Base-by-base conservation (phyloP, 2,113 vertebrate species). In the Atractosteus spatula region DNA sequence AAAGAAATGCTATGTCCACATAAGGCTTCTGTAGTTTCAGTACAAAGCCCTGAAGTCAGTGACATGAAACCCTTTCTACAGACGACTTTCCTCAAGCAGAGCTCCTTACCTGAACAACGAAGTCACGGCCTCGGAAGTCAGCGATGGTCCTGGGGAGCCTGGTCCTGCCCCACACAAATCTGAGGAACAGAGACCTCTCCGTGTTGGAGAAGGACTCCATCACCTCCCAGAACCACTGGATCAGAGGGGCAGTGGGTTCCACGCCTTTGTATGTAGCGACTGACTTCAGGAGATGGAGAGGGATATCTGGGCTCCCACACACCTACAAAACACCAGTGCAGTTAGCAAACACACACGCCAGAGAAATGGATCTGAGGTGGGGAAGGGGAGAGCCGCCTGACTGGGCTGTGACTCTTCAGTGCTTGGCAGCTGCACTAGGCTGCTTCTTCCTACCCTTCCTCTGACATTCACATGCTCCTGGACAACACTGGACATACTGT, bases 121-220 rank as follows among this genome's bases (percentile, higher is more conserved):
- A 99, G 81, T 99, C 97, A 41, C 97, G 88, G 12, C 97, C 97
- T 17, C 97, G 90, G 67, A 99, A 99, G 87, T 99, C 97, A 0
- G 97, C 97, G 64, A 99, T 99, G 77, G 97, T 99, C 80, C 97
- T 91, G n/a, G 97, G 97, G 72, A 99, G 90, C 17, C 97, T 93
- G 0, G 97, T 99, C 64, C 97, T 94, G 45, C 97, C 97, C 97
- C 97, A 99, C 62, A 99, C 97, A 3, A 99, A 99, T 67, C 97
- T 89, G 61, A 99, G 93, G 84, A 99, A 99, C 3, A 99, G 94
- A 2, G 97, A 98, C 16, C 96, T 90, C 80, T 99, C 97, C 0
- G 96, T 99, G 79, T 97, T 99, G 79, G 96, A 99, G 84, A 99
- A 98, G 29, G 96, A 96, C 80, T 99, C 97, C 97, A 99, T 99